A percentile compares a stretch with the other conserved stretches of the same genome.
These are phyloP conservation scores for Piscicola geometra DNA, from an alignment of 2,888 invertebrate species.

Conservation along the genomic window DNA sequence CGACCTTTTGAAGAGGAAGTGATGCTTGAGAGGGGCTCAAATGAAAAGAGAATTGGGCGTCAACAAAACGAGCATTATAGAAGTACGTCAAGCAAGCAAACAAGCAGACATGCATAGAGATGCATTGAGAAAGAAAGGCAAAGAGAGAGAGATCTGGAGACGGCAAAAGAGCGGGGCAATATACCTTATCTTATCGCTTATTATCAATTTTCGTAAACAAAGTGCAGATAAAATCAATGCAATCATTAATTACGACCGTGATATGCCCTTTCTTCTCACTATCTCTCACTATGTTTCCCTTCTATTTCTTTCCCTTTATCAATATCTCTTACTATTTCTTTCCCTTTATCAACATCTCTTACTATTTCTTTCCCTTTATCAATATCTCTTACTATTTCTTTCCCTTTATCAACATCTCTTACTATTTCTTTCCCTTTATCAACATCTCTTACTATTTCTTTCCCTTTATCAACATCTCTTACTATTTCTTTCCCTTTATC, in stretches of 20 bases:
- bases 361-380: no score
- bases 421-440: no score
- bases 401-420: no score
- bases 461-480: no score
- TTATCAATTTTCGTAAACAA: conserved; percentile 17
- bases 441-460: no score
- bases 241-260: conserved; percentile 10
- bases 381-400: no score
- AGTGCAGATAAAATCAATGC: conserved; percentile 8
- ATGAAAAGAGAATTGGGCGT: background rate
- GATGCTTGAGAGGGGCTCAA: background rate
- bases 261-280: background rate
- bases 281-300: background rate
- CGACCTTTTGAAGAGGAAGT: no score
- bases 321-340: no score
- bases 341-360: no score
- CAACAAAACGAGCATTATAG: background rate
- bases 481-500: no score
- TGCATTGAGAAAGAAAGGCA: background rate
- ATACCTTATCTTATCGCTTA: conserved; percentile 15
- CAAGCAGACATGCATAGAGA: background rate
- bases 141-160: background rate
- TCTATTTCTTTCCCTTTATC: no score
- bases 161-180: background rate
- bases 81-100: background rate